A percentile compares a stretch with the other conserved stretches of the same genome.
phyloP scores from a whole-genome alignment of 2,797 vertebrate species.

The Phyllotis vaccarum region DNA sequence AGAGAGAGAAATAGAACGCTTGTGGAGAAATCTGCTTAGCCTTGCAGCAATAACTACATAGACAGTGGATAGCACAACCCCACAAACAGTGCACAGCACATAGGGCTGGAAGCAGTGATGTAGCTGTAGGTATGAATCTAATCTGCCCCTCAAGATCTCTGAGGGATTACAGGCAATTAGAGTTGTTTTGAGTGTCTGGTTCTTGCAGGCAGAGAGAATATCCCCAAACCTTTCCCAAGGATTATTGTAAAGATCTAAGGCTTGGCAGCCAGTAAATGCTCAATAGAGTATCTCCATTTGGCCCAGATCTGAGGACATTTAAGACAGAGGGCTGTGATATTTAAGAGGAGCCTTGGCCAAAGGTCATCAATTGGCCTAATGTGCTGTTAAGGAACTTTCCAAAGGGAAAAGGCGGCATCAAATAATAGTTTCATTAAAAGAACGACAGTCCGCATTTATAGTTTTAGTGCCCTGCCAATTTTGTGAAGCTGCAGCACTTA shows the following conservation, averaged over 20 bases:
- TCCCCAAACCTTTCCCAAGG: constrained; percentile 12
- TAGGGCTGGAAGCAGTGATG: background rate
- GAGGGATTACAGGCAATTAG: background rate
- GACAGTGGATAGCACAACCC: too few relatives aligned
- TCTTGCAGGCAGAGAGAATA: background rate
- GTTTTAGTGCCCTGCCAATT: constrained; percentile 49
- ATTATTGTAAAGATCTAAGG: background rate
- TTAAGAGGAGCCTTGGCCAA: background rate
- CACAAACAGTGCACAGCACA: too few relatives aligned
- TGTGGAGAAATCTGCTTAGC: background rate
- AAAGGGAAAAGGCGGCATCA: background rate
- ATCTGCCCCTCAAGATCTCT: background rate
- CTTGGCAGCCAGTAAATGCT: background rate
- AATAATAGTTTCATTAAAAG: constrained; percentile 55
- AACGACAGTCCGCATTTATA: constrained; percentile 48
- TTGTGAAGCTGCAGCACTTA: constrained; percentile 22
- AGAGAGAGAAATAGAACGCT: too few relatives aligned
- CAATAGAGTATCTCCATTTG: background rate
- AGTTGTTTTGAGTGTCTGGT: background rate
- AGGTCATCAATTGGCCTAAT: background rate
- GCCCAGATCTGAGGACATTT: background rate
- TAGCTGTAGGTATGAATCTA: too few relatives aligned
- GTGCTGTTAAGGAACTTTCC: background rate
- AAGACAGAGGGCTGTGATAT: background rate
- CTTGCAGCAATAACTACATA: background rate